Base-by-base conservation (phyloP, 2,797 vertebrate genomes). In the Clarias pachynema region DNA sequence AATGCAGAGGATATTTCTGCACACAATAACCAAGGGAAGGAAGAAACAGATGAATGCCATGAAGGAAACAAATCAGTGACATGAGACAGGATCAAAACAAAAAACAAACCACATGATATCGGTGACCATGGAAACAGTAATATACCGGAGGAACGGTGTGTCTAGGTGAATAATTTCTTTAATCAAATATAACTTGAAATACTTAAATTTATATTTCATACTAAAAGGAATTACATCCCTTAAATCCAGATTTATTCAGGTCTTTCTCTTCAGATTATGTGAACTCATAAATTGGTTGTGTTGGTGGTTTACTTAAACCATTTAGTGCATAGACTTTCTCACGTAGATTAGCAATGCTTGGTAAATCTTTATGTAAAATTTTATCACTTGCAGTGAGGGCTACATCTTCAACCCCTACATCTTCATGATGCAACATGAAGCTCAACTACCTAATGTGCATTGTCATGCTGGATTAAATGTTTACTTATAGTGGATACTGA, bases 1-100 rank as follows among this genome's bases (percentile, higher is more conserved):
- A 79, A 63, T 22, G 9, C 24, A 44, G 74, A 40, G 49, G 31
- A 24, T 44, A 63, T 62, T 62, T 5, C 31, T n/a, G 37, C 34
- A 79, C 29, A 1, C 5, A 40, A 24, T 26, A 40, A 63, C 26
- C 59, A 79, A 34, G 22, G 16, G 20, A 63, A 79, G 44, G 59
- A 63, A 37, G 22, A 79, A 79, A 79, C 34, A 44, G 77, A 44
- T 63, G 77, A 79, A 40, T n/a, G 62, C 14, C 16, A 79, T 79
- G 22, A 79, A 77, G 18, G 12, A 79, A 60, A 62, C 34, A 62
- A 79, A 62, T 40, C 22, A 63, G 16, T 26, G 59, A 79, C 24
- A 40, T 40, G 24, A 63, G 24, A 49, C 59, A 18, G 24, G 9
- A 40, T 60, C 31, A 31, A 59, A 53, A 29, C 49, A 77, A 22